Percentiles rank a stretch among this genome's conserved stretches.
These are phyloP conservation scores for Pocillopora grandis DNA, from an alignment of 92 coral and sea anemone genomes.

Conservation along the genomic window DNA sequence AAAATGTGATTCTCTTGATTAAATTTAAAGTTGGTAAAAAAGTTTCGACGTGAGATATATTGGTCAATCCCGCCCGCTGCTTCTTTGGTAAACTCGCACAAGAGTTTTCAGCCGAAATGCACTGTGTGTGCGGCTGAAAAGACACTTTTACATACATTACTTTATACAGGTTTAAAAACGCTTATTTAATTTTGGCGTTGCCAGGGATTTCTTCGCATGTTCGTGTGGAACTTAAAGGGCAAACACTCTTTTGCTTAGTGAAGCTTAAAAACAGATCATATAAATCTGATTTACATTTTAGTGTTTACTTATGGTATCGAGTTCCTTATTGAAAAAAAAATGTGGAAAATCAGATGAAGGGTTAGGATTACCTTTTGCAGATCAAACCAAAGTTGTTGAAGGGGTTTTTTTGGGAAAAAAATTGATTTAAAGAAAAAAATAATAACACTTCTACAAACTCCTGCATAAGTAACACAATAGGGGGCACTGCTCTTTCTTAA, in stretches of 20 bases:
- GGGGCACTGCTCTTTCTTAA: too few relatives aligned
- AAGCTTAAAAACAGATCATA: neutral
- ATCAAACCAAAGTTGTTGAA: too few relatives aligned
- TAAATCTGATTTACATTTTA: too few relatives aligned
- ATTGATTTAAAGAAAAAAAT: too few relatives aligned
- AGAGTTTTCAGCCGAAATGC: neutral
- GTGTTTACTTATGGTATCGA: too few relatives aligned
- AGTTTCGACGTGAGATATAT: neutral
- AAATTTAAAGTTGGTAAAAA: neutral
- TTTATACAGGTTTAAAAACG: neutral
- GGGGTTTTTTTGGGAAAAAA: too few relatives aligned
- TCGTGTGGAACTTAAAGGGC: neutral
- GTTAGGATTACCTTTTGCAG: too few relatives aligned
- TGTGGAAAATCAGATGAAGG: too few relatives aligned
- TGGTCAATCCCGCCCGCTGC: neutral
- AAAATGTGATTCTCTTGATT: neutral
- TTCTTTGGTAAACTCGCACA: neutral
- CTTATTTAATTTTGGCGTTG: neutral
- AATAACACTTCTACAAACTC: too few relatives aligned
- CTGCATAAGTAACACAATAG: too few relatives aligned
- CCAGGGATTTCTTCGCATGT: neutral
- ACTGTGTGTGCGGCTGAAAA: neutral
- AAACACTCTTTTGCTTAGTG: neutral
- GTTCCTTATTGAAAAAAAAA: too few relatives aligned
- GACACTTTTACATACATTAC: slow-evolving; percentile 9